These are phyloP conservation scores for Caenorhabditis sp. DNA, from an alignment of 2,888 invertebrate species.

Conservation along the genomic window DNA sequence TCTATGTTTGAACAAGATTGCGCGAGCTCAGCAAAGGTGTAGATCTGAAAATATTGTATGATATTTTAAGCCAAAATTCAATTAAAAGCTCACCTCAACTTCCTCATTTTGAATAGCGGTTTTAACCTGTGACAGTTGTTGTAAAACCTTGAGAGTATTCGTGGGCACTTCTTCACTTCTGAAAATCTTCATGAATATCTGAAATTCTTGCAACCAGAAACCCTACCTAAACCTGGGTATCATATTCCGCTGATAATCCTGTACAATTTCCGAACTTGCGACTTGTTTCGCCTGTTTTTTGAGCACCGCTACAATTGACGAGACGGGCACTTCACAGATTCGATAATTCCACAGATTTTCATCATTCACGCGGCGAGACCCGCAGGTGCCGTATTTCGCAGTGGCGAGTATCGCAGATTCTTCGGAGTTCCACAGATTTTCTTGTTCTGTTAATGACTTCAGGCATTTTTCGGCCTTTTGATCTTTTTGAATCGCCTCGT, in stretches of 20 bases:
- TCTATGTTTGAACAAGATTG: conserved; percentile 11
- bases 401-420: conserved; percentile 5
- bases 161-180: conserved; percentile 21
- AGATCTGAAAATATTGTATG: conserved; percentile 13
- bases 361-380: background rate
- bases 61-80: too few species aligned
- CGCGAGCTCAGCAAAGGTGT: conserved; percentile 9
- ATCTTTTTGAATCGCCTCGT: conserved; percentile 11
- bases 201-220: too few species aligned
- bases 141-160: conserved; percentile 1
- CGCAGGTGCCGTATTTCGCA: conserved; percentile 6
- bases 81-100: background rate
- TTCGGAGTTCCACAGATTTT: conserved; percentile 13
- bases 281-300: conserved; percentile 17
- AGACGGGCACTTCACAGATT: conserved; percentile 28
- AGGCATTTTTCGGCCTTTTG: background rate
- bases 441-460: background rate
- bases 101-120: background rate
- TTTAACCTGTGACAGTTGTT: background rate
- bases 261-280: conserved; percentile 22
- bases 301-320: conserved; percentile 20
- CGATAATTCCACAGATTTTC: conserved; percentile 8
- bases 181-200: too few species aligned
- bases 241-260: conserved; percentile 17
- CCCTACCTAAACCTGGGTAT: conserved; percentile 37